Conservation (phyloP, 1,140 invertebrate genomes). For the Limonius californicus region DNA sequence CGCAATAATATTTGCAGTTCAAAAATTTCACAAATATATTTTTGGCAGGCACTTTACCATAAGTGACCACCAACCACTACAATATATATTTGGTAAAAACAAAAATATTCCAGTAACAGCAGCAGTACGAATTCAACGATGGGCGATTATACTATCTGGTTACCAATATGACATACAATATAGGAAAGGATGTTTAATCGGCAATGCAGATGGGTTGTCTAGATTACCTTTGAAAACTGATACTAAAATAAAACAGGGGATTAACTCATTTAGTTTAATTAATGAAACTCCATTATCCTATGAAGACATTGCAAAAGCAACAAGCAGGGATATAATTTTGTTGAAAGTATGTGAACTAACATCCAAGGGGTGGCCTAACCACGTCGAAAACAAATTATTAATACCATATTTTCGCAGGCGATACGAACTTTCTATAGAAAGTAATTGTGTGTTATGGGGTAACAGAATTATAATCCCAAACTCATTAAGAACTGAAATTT, state of each 20-base stretch:
- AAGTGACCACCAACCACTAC: slow-evolving; percentile 24
- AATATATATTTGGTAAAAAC: slow-evolving; percentile 26
- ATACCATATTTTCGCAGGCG: slow-evolving; percentile 21
- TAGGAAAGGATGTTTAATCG: slow-evolving; percentile 14
- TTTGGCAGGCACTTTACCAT: slow-evolving; percentile 24
- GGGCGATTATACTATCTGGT: slow-evolving; percentile 23
- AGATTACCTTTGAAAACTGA: slow-evolving; percentile 24
- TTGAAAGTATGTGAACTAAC: slow-evolving; percentile 21
- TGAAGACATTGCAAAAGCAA: slow-evolving; percentile 14
- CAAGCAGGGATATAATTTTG: slow-evolving; percentile 23
- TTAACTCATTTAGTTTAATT: slow-evolving; percentile 17
- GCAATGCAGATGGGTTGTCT: slow-evolving; percentile 25
- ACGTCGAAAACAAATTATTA: slow-evolving; percentile 14
- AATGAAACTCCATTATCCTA: slow-evolving; percentile 15
- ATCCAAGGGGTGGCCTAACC: slow-evolving; percentile 11
- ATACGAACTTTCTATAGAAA: slow-evolving; percentile 12
- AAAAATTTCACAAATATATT: slow-evolving; percentile 30
- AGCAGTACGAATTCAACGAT: slow-evolving; percentile 18
- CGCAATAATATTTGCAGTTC: slow-evolving; percentile 28
- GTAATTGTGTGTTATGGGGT: slow-evolving; percentile 22
- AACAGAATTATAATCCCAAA: slow-evolving; percentile 26
- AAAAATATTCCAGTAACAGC: slow-evolving; percentile 17
- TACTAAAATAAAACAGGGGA: background rate
- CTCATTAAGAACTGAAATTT: slow-evolving; percentile 20
- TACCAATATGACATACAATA: slow-evolving; percentile 30